A percentile compares a stretch with the other conserved stretches of the same genome.
Conservation (phyloP, 2,113 vertebrate species). For the Ibidorhyncha struthersii region DNA sequence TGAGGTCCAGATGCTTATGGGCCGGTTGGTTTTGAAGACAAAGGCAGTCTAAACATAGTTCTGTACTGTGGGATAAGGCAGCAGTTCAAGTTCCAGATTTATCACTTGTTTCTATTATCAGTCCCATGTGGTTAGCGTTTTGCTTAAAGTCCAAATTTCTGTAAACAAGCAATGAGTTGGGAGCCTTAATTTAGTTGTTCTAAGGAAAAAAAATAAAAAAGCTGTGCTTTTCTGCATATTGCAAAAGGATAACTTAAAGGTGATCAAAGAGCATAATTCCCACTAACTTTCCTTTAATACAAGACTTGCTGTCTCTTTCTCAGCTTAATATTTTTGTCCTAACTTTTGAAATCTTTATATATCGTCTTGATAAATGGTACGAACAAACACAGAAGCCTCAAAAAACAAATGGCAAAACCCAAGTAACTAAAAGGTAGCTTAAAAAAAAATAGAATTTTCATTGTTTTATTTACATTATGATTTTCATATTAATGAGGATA, state of each 20-base stretch:
- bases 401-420: background rate
- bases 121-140: background rate
- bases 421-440: background rate
- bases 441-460: background rate
- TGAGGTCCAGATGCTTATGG: background rate
- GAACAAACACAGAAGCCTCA: background rate
- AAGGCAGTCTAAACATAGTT: background rate
- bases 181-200: background rate
- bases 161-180: background rate
- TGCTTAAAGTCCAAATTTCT: conserved; percentile 13
- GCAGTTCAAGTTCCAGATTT: background rate
- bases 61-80: background rate
- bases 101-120: conserved; percentile 4
- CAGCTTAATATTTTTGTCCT: background rate
- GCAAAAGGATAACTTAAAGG: background rate
- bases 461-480: background rate
- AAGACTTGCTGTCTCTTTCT: background rate
- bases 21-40: background rate
- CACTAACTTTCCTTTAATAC: background rate
- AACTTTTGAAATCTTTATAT: background rate
- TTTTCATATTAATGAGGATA: background rate
- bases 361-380: background rate
- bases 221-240: background rate
- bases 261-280: background rate
- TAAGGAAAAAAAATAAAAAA: background rate